These are phyloP conservation scores for Acipenser oxyrinchus DNA, from an alignment of 2,797 vertebrate genomes.

Conservation along the genomic window DNA sequence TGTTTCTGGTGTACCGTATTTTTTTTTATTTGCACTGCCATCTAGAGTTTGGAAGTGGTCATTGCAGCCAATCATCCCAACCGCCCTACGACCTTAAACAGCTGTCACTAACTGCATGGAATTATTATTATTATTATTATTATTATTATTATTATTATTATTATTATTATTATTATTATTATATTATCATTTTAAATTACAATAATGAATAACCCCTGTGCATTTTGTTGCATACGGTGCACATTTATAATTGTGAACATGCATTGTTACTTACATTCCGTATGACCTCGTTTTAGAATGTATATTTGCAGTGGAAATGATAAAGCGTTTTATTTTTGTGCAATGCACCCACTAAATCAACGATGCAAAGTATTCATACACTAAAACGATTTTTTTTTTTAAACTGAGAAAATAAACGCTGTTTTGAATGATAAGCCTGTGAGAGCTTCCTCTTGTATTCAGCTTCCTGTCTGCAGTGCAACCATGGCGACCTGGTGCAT, in stretches of 20 bases:
- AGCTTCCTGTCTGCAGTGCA: slow-evolving; percentile 9
- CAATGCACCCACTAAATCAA: slow-evolving; percentile 1
- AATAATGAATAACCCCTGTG: too few species aligned
- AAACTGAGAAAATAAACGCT: too few species aligned
- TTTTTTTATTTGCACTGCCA: too few species aligned
- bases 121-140: not conserved
- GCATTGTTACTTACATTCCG: not conserved
- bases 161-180: not conserved
- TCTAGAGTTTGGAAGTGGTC: too few species aligned
- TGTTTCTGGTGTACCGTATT: too few species aligned
- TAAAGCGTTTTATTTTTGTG: not conserved
- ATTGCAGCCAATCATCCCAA: too few species aligned
- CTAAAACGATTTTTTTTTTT: too few species aligned
- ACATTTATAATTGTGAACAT: not conserved
- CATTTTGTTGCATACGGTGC: too few species aligned
- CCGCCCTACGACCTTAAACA: too few species aligned
- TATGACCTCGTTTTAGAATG: too few species aligned
- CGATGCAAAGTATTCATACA: too few species aligned
- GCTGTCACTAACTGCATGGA: not conserved
- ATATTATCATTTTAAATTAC: not conserved
- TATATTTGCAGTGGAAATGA: not conserved
- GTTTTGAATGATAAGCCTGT: too few species aligned
- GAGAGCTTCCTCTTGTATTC: not conserved
- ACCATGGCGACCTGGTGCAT: slow-evolving; percentile 5
- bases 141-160: not conserved